Base-by-base conservation (phyloP, 2,888 invertebrate genomes). In the Drosophila koepferae region DNA sequence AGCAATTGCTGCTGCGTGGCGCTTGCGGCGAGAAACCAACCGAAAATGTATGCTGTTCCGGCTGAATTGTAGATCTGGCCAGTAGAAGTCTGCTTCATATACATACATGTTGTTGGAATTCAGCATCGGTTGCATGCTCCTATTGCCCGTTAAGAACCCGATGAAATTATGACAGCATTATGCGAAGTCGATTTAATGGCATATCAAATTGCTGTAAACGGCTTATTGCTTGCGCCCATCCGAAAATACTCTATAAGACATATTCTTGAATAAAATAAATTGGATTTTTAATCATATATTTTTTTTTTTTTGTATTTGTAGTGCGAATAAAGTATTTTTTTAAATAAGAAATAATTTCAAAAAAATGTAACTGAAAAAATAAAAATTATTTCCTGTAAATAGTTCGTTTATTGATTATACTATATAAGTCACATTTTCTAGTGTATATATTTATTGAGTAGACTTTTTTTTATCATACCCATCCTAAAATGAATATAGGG, bases 1-100 rank as follows among this genome's bases (percentile, higher is more conserved):
- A n/a, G n/a, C 63, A 23, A 74, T 66, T 51, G 51, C 51, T 51
- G 61, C 61, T 66, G 60, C 53, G 62, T 18, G 36, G 54, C 54
- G 72, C 86, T 69, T 56, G 70, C 65, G 84, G 84, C 76, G 62
- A 70, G 40, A 67, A 83, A 76, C 67, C 76, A 67, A 86, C 89
- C 81, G 79, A 86, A 86, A 84, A 89, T 86, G 82, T 79, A 79
- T 85, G 87, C 69, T 81, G 87, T 77, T 89, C 87, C 85, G 82
- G 63, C 71, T 85, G 84, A 85, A 87, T 84, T 80, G 89, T 66
- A 82, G 85, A 81, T 87, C 81, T 77, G 62, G 63, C 64, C 63
- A 60, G 34, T 59, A 48, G 66, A 51, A 36, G 56, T 34, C 23
- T 53, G 71, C 67, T 74, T 56, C 61, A 54, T 38, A 36, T 36